A percentile compares a stretch with the other conserved stretches of the same genome.
Evolutionary conservation across 1,140 invertebrate genomes (phyloP).

Genomic region (Polypedilum pembai): DNA sequence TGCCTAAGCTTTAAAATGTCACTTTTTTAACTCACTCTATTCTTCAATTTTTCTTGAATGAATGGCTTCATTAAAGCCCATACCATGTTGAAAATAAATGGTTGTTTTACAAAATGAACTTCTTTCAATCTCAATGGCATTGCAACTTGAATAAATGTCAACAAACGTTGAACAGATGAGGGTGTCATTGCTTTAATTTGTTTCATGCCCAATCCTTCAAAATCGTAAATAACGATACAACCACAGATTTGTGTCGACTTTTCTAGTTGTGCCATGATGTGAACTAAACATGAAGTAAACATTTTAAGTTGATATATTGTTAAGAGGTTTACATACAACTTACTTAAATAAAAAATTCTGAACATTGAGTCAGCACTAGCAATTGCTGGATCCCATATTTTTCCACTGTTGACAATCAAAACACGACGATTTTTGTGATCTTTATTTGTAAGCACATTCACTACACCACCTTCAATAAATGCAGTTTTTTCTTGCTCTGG

Average conservation of each 20-base stretch:
- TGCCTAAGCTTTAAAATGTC: background rate
- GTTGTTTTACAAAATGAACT: conserved; percentile 84
- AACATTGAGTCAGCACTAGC: conserved; percentile 66
- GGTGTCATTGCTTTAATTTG: conserved; percentile 65
- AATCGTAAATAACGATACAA: conserved; percentile 59
- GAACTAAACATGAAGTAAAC: conserved; percentile 44
- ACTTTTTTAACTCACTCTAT: conserved; percentile 56
- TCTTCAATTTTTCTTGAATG: conserved; percentile 73
- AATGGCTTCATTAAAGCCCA: conserved; percentile 85
- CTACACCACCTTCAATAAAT: conserved; percentile 59
- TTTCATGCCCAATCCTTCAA: conserved; percentile 62
- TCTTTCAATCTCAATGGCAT: conserved; percentile 83
- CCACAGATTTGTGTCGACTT: conserved; percentile 65
- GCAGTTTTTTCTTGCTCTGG: conserved; percentile 57
- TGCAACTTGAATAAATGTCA: conserved; percentile 77
- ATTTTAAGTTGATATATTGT: background rate
- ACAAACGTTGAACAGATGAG: conserved; percentile 61
- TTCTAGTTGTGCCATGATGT: conserved; percentile 63
- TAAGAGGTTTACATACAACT: background rate
- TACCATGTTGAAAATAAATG: conserved; percentile 79
- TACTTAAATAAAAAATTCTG: conserved; percentile 59
- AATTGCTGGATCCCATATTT: conserved; percentile 63
- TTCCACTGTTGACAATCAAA: conserved; percentile 52
- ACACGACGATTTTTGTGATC: conserved; percentile 60
- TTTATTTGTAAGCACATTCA: conserved; percentile 62